These are phyloP conservation scores for Hypercompe scribonia DNA, from an alignment of 2,888 invertebrate genomes.

Conservation along the genomic window DNA sequence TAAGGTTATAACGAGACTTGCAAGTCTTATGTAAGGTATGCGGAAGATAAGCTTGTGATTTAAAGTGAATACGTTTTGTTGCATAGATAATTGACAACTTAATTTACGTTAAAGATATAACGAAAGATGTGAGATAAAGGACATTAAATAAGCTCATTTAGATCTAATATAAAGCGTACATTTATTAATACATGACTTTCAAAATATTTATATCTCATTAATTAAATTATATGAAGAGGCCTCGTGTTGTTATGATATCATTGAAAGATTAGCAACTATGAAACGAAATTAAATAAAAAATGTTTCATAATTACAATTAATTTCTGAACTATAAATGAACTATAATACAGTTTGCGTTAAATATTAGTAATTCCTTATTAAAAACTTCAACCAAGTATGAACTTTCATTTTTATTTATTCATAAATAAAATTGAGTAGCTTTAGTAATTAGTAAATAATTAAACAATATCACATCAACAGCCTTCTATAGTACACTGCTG, in stretches of 20 bases:
- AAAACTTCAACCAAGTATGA: no score
- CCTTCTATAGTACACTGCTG: no score
- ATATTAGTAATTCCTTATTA: no score
- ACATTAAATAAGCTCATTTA: background rate
- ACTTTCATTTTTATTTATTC: no score
- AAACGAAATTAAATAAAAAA: background rate
- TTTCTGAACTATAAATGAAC: background rate
- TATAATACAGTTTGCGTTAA: no score
- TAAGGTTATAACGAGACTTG: slow-evolving; percentile 30
- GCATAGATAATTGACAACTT: slow-evolving; percentile 29
- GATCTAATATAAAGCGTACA: background rate
- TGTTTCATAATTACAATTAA: background rate
- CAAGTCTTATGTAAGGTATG: slow-evolving; percentile 28
- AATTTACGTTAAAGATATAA: background rate
- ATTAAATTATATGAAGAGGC: background rate
- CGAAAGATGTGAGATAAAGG: background rate
- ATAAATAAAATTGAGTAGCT: no score
- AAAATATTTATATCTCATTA: background rate
- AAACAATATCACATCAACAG: no score
- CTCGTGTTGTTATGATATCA: background rate
- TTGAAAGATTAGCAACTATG: background rate
- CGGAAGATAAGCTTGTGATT: slow-evolving; percentile 20
- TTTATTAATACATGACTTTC: background rate
- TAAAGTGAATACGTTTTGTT: slow-evolving; percentile 5
- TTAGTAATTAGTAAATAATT: no score